These are phyloP conservation scores for Leucophenga montana DNA, from an alignment of 2,888 invertebrate species.

Conservation along the genomic window DNA sequence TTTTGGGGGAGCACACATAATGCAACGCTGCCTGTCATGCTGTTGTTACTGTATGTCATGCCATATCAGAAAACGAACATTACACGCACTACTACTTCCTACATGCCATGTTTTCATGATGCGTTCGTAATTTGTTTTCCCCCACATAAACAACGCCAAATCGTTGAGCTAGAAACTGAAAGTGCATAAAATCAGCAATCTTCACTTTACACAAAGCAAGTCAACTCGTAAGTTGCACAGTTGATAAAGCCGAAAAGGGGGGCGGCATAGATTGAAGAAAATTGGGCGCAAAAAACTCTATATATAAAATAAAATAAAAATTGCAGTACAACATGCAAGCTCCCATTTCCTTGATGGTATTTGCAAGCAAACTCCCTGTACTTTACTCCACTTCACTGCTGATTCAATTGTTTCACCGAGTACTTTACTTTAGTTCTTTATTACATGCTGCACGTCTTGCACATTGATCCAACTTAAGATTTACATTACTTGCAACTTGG, in stretches of 20 bases:
- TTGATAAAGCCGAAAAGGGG: too few species aligned
- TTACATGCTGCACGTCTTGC: too few species aligned
- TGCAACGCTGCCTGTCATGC: not conserved
- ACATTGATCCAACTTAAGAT: not conserved
- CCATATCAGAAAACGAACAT: slow-evolving; percentile 1
- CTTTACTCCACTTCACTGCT: too few species aligned
- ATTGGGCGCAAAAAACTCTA: too few species aligned
- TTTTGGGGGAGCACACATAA: too few species aligned
- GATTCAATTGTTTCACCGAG: too few species aligned
- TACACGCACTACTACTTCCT: slow-evolving; percentile 7
- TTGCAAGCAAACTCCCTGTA: too few species aligned
- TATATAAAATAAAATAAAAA: not conserved
- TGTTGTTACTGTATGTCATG: not conserved
- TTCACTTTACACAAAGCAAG: not conserved
- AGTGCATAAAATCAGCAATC: slow-evolving; percentile 22
- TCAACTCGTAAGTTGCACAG: not conserved
- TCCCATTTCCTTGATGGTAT: too few species aligned
- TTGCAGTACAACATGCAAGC: slow-evolving; percentile 18
- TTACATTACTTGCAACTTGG: not conserved
- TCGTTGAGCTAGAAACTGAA: slow-evolving; percentile 23
- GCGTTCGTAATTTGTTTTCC: not conserved
- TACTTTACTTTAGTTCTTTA: too few species aligned
- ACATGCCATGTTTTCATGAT: slow-evolving; percentile 7
- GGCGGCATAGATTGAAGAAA: too few species aligned
- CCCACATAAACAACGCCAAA: not conserved